phyloP scores from a whole-genome alignment of 2,888 invertebrate species.

The Cecidostiba fungosa region DNA sequence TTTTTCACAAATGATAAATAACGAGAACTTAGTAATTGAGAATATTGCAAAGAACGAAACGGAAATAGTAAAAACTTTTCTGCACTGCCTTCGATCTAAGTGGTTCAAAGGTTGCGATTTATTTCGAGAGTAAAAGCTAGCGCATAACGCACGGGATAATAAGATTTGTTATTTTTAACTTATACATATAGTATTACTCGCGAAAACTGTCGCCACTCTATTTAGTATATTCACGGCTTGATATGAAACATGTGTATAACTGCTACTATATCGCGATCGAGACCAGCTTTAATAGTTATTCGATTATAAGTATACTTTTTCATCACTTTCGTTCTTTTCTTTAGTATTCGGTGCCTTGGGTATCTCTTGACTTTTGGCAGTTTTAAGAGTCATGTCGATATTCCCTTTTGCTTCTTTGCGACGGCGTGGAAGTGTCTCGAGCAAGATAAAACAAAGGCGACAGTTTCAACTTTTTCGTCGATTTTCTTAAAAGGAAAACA shows the following conservation, averaged over 20 bases:
- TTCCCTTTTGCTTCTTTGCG: not conserved
- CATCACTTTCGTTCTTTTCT: not conserved
- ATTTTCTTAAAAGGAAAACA: slow-evolving; percentile 23
- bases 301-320: not conserved
- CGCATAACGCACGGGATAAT: slow-evolving; percentile 18
- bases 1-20: slow-evolving; percentile 16
- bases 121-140: slow-evolving; percentile 33
- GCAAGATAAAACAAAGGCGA: slow-evolving; percentile 25
- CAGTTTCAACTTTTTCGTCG: slow-evolving; percentile 3
- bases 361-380: not conserved
- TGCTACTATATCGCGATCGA: not conserved
- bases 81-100: not conserved
- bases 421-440: not conserved
- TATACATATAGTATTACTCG: not conserved
- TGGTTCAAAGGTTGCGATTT: slow-evolving; percentile 12
- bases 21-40: slow-evolving; percentile 8
- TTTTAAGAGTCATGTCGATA: slow-evolving; percentile 23
- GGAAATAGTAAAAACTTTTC: not conserved
- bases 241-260: slow-evolving; percentile 26
- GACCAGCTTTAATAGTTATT: not conserved
- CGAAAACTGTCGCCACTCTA: slow-evolving; percentile 21
- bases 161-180: slow-evolving; percentile 26
- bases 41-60: not conserved
- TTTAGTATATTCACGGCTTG: slow-evolving; percentile 46
- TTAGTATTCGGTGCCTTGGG: not conserved